Evolutionary conservation across 2,797 vertebrate species (phyloP), one percentile per base, ranked within the genome.

Genomic region (Neomorphus geoffroyi): DNA sequence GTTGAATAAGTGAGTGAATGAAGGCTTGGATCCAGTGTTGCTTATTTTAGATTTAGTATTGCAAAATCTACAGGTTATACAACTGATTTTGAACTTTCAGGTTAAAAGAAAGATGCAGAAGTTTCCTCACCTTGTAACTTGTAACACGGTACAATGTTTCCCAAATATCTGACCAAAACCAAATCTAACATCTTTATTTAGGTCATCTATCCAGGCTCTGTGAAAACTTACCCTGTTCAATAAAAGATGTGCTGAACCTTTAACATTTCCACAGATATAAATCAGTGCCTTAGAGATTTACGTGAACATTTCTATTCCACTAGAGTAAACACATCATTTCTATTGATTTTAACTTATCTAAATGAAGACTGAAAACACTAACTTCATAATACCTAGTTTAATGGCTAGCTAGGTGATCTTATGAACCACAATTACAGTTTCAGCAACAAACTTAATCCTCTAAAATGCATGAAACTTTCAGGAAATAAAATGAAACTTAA

Each of bases 301-400:
- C 72, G 61, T 30, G 78, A 89, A 16, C 78, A 39, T 88, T 93
- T 90, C 79, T 41, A 70, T 94, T 86, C 54, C 77, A 64, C n/a
- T 79, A 56, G 89, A 70, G 71, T 90, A 96, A 94, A 94, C 62
- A 93, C 81, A 92, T 92, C 54, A 50, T 77, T 94, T 70, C 41
- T 64, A 81, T 50, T 81, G 90, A 88, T 85, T 94, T 87, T 78
- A 95, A 79, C 79, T 86, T 94, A 91, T 43, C 24, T 35, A 85
- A 92, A 92, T 4, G 1, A 94, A 74, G 75, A 90, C 12, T 82
- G 81, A 95, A 73, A 93, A 64, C 64, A 73, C 28, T 35, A 70
- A 91, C 73, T 83, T 46, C 48, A 57, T 45, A 54, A 88, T 24
- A 39, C 43, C 65, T 64, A 32, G 9, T 74, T 89, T 92, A 92